These are phyloP conservation scores for Orchesella cincta DNA, from an alignment of 1,140 invertebrate species.

Conservation along the genomic window DNA sequence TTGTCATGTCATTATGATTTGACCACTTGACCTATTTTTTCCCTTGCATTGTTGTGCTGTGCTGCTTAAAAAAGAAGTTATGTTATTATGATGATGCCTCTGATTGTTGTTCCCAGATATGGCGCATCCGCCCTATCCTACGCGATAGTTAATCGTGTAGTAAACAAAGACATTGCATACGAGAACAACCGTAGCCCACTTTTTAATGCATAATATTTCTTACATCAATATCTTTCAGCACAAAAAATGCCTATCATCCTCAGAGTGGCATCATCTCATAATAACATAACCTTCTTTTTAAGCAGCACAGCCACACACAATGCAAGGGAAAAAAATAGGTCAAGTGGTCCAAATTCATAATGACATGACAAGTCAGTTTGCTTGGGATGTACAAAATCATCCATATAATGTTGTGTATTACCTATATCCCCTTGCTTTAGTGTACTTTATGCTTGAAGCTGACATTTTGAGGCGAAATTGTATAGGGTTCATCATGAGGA, in stretches of 20 bases:
- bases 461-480: not conserved
- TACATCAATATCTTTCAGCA: too few species aligned
- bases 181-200: not conserved
- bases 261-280: not conserved
- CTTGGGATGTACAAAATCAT: not conserved
- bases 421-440: not conserved
- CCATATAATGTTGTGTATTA: not conserved
- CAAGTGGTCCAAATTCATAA: slow-evolving; percentile 12
- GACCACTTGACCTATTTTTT: slow-evolving; percentile 17
- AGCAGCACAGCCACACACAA: not conserved
- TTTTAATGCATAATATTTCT: not conserved
- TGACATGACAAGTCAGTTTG: not conserved
- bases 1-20: not conserved
- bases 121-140: not conserved
- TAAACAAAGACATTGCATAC: not conserved
- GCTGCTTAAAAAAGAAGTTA: not conserved
- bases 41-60: not conserved
- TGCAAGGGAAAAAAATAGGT: not conserved
- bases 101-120: slow-evolving; percentile 5
- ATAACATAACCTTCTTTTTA: not conserved
- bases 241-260: too few species aligned
- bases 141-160: not conserved
- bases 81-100: not conserved
- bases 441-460: not conserved
- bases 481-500: not conserved